Evolutionary conservation across 2,113 vertebrate genomes (phyloP), one percentile per base, ranked within the genome.

Genomic region (Parus major): DNA sequence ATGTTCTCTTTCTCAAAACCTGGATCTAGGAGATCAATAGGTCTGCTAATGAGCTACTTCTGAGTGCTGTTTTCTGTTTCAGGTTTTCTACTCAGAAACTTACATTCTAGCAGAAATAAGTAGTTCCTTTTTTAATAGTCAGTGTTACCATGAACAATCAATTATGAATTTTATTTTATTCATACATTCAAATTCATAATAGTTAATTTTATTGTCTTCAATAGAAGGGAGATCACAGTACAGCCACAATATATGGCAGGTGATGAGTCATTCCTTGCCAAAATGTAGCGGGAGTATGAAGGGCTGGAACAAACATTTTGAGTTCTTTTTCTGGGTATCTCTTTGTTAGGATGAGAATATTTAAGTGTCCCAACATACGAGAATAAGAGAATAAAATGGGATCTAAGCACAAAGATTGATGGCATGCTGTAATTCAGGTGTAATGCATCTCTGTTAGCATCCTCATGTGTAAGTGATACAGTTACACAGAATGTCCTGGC

Each of bases 381-480:
- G 29, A 56, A 47, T 10, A 47, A 44, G 53, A 42, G 27, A 57
- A 61, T 29, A 82, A 80, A 70, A 36, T 11, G 22, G 11, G 8
- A 33, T 42, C 10, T n/a, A 8, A 63, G 42, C 29, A 39, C 22
- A 19, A n/a, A 44, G 47, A 22, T 7, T 44, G 47, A n/a, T 79
- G 44, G 23, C 60, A 35, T 29, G 21, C 1, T 20, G 4, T 56
- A 14, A 18, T 29, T 79, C 11, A 1, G 18, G 46, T 87, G 36
- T 47, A 19, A 47, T 6, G 59, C 27, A 69, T 57, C 49, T 8
- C 25, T 19, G 18, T 25, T 56, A 56, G 35, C 28, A 15, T 46
- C 7, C 44, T 61, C 9, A 0, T 9, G 6, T 28, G 31, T 39
- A 9, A 12, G 7, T 35, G 49, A 10, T 33, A 6, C 5, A 15